Conservation (phyloP, 2,797 vertebrate species). For the Botia kubotai region DNA sequence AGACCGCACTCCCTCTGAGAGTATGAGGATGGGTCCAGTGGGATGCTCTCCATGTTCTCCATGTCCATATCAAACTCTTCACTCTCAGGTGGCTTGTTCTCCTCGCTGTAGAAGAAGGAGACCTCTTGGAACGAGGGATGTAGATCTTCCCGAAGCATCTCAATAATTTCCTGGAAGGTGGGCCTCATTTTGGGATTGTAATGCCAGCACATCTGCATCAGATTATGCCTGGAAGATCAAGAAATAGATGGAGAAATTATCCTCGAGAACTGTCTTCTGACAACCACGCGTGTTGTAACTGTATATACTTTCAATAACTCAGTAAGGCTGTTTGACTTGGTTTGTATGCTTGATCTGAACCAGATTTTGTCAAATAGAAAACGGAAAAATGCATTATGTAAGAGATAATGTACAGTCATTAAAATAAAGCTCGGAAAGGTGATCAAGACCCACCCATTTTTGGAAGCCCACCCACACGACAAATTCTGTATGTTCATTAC, state of each 20-base stretch:
- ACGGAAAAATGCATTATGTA: too few relatives aligned
- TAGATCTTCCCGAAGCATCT: constrained; percentile 92
- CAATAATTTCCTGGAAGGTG: constrained; percentile 91
- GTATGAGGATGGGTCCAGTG: constrained; percentile 90
- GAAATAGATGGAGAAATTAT: not conserved
- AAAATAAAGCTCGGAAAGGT: too few relatives aligned
- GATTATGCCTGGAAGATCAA: constrained; percentile 79
- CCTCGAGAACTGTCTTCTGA: not conserved
- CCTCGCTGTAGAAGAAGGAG: constrained; percentile 97
- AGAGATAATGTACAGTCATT: too few relatives aligned
- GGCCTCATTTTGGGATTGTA: constrained; percentile 98
- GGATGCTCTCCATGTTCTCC: constrained; percentile 98
- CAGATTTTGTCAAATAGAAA: too few relatives aligned
- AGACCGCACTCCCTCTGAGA: constrained; percentile 84
- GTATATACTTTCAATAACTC: too few relatives aligned
- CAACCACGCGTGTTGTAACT: not conserved
- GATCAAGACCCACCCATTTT: too few relatives aligned
- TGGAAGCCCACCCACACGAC: not conserved
- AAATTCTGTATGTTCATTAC: not conserved
- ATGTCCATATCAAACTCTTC: constrained; percentile 96
- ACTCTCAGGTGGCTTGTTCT: constrained; percentile 91
- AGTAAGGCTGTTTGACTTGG: too few relatives aligned
- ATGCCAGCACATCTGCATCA: constrained; percentile 98
- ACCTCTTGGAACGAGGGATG: constrained; percentile 90
- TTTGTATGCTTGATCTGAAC: too few relatives aligned